Conservation (phyloP, 1,140 invertebrate species). For the Aradophagus sp. region DNA sequence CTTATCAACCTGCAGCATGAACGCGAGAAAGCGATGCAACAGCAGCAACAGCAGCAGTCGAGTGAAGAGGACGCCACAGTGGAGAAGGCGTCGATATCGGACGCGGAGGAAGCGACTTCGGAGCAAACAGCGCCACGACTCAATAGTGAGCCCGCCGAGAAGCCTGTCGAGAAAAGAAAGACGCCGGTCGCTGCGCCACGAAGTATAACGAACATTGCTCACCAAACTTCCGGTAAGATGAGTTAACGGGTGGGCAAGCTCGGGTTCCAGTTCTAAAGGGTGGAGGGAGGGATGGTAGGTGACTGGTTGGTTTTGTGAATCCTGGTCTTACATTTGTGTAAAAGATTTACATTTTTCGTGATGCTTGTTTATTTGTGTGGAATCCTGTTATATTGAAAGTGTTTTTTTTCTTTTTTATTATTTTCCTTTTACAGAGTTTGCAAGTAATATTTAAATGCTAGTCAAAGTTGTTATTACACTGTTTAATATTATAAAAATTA, state of each 20-base stretch:
- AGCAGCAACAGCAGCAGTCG: slow-evolving; percentile 30
- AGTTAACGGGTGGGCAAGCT: slow-evolving; percentile 16
- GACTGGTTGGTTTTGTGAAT: too few relatives aligned
- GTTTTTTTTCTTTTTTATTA: too few relatives aligned
- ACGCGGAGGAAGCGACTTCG: neutral
- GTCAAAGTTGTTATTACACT: too few relatives aligned
- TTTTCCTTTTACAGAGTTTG: too few relatives aligned
- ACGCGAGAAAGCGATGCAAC: slow-evolving; percentile 20
- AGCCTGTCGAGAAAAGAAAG: slow-evolving; percentile 67
- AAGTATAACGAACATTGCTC: slow-evolving; percentile 69
- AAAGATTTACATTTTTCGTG: too few relatives aligned
- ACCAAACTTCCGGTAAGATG: slow-evolving; percentile 56
- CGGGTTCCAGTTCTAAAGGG: slow-evolving; percentile 3
- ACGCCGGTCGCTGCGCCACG: slow-evolving; percentile 77
- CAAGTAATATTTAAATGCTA: too few relatives aligned
- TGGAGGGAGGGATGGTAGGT: slow-evolving; percentile 29
- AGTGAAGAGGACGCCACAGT: slow-evolving; percentile 27
- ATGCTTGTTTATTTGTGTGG: too few relatives aligned
- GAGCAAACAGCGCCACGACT: slow-evolving; percentile 39
- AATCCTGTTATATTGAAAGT: too few relatives aligned
- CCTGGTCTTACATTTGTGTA: too few relatives aligned
- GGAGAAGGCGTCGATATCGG: slow-evolving; percentile 14
- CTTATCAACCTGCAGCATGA: slow-evolving; percentile 55
- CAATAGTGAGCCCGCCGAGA: slow-evolving; percentile 43
- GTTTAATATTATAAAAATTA: too few relatives aligned